Percentiles rank a stretch among this genome's conserved stretches.
Evolutionary conservation across 1,140 invertebrate species (phyloP).

Genomic region (Globodera rostochiensis): DNA sequence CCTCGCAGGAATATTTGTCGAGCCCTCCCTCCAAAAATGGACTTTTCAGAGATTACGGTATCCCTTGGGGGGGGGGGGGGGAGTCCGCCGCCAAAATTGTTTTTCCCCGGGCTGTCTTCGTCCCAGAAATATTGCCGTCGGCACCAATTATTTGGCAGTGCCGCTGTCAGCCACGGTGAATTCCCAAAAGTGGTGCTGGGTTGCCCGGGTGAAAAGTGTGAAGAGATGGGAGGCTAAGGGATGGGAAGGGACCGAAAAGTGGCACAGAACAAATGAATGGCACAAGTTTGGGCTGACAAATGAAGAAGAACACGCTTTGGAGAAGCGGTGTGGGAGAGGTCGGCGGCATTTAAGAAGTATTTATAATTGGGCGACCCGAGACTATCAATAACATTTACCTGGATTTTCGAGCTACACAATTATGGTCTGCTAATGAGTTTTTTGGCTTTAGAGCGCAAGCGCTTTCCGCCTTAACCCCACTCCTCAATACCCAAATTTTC

Average conservation of each 20-base stretch:
- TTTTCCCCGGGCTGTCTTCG: constrained; percentile 4
- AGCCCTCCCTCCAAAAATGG: neutral
- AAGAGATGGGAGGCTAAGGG: neutral
- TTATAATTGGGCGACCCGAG: too few relatives aligned
- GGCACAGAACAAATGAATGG: neutral
- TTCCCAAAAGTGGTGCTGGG: constrained; percentile 15
- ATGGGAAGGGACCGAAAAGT: neutral
- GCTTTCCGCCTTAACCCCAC: neutral
- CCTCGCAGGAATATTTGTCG: neutral
- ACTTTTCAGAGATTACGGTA: neutral
- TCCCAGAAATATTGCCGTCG: neutral
- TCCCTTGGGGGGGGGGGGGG: neutral
- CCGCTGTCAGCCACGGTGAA: neutral
- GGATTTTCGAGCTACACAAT: too few relatives aligned
- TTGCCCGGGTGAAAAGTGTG: neutral
- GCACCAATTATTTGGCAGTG: constrained; percentile 15
- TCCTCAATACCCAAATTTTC: neutral
- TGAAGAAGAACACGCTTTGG: too few relatives aligned
- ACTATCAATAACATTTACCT: too few relatives aligned
- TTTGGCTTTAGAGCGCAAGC: too few relatives aligned
- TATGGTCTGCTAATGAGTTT: too few relatives aligned
- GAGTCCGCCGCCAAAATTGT: neutral
- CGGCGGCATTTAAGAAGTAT: too few relatives aligned
- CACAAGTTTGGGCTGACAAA: too few relatives aligned
- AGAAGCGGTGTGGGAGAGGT: too few relatives aligned